Evolutionary conservation across 2,888 invertebrate genomes (phyloP), one percentile per base, ranked within the genome.

Genomic region (Baccha elongata): DNA sequence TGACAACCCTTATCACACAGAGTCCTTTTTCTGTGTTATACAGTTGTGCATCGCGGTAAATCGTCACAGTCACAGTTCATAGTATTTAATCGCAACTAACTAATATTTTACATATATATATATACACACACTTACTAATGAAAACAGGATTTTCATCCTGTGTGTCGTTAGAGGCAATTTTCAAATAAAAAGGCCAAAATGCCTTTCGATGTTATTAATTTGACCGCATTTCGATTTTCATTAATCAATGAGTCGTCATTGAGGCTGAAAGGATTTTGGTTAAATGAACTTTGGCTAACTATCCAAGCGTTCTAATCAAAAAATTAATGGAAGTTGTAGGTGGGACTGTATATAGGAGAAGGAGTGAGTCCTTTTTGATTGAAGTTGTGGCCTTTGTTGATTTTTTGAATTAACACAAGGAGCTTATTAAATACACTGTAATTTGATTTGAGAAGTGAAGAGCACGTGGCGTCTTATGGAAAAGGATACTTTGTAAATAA

Each of bases 1-100:
- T 84, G 83, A 85, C 85, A 85, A 85, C 72, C 83, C 78, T 78
- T 83, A 73, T 68, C 76, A 44, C 42, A 44, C 3, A 42, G 13
- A 60, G 42, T 60, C 60, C 40, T 60, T 35, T 21, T 23, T 29
- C 6, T n/a, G 15, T 11, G 8, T 1, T 17, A 26, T 26, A 19
- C n/a, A 10, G 15, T 37, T 23, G 11, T 21, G 11, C 8, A 1
- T 35, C 58, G 44, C 55, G 62, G 67, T 46, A 60, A 73, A 60
- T 80, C 80, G 81, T 78, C 78, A 83, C 83, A 83, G 83, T 83
- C 78, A 83, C 83, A 83, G 83, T 83, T 83, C 78, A 78, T 72
- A 83, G 78, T 78, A 67, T 72, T 83, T 78, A 83, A 83, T 78
- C 78, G 83, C 72, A 78, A 73, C 83, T 68, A 78, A 83, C 83